A percentile compares a stretch with the other conserved stretches of the same genome.
Evolutionary conservation across 2,113 vertebrate genomes (phyloP).

Genomic region (Tachysurus vachellii): DNA sequence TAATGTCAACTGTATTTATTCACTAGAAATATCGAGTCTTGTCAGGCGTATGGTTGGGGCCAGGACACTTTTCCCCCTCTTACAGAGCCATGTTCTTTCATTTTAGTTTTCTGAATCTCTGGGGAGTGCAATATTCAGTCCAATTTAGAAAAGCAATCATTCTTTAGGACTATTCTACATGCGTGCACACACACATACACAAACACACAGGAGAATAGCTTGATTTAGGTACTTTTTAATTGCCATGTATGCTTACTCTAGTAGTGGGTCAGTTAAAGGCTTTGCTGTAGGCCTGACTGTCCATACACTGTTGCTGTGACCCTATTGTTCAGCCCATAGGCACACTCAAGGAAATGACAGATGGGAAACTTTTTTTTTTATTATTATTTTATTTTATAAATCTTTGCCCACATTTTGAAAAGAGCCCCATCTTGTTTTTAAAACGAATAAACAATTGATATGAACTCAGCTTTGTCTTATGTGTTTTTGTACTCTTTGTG

Average conservation of each 20-base stretch:
- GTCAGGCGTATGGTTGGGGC: constrained; percentile 65
- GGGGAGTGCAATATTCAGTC: constrained; percentile 78
- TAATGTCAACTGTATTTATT: constrained; percentile 74
- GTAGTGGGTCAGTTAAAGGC: constrained; percentile 60
- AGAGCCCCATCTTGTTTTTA: constrained; percentile 77
- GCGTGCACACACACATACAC: constrained; percentile 16
- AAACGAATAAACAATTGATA: constrained; percentile 74
- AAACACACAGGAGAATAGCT: constrained; percentile 46
- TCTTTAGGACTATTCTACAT: constrained; percentile 57
- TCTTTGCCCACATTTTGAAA: constrained; percentile 76
- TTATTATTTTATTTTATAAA: constrained; percentile 57
- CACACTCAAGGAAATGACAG: constrained; percentile 64
- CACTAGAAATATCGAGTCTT: constrained; percentile 68
- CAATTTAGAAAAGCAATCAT: constrained; percentile 68
- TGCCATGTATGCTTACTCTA: constrained; percentile 50
- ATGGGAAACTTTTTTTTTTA: constrained; percentile 57
- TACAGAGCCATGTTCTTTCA: constrained; percentile 69
- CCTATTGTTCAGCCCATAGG: constrained; percentile 57
- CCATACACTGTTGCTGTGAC: constrained; percentile 61
- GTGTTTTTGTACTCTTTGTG: neutral
- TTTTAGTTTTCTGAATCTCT: constrained; percentile 54
- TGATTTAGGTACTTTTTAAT: constrained; percentile 68
- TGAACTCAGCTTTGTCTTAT: constrained; percentile 25
- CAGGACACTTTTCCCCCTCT: constrained; percentile 57
- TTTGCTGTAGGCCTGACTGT: constrained; percentile 51